Evolutionary conservation across 2,797 vertebrate species (phyloP).

Genomic region (Acanthopagrus latus): DNA sequence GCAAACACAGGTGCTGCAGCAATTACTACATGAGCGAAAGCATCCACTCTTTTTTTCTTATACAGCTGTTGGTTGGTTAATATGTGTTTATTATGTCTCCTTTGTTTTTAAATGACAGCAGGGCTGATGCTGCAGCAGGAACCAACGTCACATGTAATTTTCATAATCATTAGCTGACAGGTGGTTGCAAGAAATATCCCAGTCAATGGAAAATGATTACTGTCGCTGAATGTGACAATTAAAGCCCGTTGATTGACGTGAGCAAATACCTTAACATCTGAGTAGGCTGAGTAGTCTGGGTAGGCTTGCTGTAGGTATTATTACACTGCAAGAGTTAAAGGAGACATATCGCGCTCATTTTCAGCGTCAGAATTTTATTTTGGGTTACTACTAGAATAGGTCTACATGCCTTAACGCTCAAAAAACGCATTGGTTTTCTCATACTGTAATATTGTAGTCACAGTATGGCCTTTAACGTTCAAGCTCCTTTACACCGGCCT

Average conservation of each 20-base stretch:
- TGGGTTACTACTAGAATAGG: too few species aligned
- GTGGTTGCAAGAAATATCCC: conserved; percentile 35
- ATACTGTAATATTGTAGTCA: too few species aligned
- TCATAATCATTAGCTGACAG: conserved; percentile 46
- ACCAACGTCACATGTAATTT: conserved; percentile 39
- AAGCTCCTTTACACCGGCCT: too few species aligned
- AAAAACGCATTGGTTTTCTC: too few species aligned
- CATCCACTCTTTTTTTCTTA: neutral
- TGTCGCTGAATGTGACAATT: conserved; percentile 42
- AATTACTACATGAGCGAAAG: conserved; percentile 14
- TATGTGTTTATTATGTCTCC: conserved; percentile 27
- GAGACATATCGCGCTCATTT: too few species aligned
- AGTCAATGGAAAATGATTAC: conserved; percentile 43
- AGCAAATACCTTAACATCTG: conserved; percentile 46
- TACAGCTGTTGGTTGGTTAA: conserved; percentile 19
- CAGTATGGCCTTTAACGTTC: too few species aligned
- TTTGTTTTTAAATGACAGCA: conserved; percentile 42
- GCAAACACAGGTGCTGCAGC: neutral
- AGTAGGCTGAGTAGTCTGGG: neutral
- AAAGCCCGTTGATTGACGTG: conserved; percentile 35
- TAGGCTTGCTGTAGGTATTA: conserved; percentile 26
- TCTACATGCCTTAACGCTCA: too few species aligned
- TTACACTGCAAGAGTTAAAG: conserved; percentile 51
- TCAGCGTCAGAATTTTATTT: too few species aligned
- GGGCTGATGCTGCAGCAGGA: neutral